Evolutionary conservation across 2,113 vertebrate genomes (phyloP).

Genomic region (Gnathonemus echidnorhynchus): DNA sequence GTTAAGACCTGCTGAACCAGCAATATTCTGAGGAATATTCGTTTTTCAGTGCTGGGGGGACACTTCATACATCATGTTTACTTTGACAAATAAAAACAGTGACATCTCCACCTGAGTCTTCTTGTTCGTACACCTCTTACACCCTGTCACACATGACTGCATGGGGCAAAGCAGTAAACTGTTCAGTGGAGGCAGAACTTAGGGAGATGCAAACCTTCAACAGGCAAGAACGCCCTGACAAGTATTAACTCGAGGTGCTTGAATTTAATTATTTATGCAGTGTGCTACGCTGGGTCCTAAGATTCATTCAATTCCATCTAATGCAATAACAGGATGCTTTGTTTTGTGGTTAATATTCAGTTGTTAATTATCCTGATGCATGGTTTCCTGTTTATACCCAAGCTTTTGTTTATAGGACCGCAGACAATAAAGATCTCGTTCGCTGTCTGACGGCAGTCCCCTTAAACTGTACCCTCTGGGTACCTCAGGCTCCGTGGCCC

Average conservation of each 20-base stretch:
- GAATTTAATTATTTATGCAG: not conserved
- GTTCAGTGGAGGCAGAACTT: not conserved
- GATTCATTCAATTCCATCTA: not conserved
- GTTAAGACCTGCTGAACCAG: not conserved
- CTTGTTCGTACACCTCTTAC: not conserved
- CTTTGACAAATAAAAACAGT: not conserved
- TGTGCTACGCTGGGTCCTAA: not conserved
- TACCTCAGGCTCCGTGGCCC: not conserved
- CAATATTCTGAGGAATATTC: not conserved
- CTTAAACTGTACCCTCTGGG: not conserved
- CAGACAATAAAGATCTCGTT: not conserved
- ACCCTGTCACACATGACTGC: not conserved
- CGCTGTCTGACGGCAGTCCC: not conserved
- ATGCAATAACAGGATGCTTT: not conserved
- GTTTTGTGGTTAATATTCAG: not conserved
- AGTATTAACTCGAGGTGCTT: not conserved
- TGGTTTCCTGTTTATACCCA: not conserved
- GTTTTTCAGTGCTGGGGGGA: not conserved
- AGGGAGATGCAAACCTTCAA: not conserved
- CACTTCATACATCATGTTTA: not conserved
- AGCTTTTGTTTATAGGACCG: not conserved
- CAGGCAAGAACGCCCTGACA: not conserved
- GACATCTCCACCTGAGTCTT: not conserved
- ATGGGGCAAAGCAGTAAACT: not conserved
- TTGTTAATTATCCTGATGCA: not conserved